These are phyloP conservation scores for Drosophila antonietae DNA, from an alignment of 2,888 invertebrate genomes.

Conservation along the genomic window DNA sequence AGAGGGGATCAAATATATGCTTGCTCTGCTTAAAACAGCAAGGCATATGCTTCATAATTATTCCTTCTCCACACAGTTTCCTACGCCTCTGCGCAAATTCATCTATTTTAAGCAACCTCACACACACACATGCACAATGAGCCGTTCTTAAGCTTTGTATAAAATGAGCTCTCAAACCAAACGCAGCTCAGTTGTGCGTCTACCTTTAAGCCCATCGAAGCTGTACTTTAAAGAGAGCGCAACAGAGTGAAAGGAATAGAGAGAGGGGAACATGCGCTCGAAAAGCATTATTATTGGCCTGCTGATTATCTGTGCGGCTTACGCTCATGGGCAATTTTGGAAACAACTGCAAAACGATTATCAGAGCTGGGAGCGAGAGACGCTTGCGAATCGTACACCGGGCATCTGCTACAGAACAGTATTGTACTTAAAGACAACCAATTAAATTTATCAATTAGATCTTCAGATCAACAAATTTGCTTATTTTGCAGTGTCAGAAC, in stretches of 20 bases:
- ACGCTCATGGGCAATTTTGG: slow-evolving; percentile 73
- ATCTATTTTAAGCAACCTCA: slow-evolving; percentile 26
- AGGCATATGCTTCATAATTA: not conserved
- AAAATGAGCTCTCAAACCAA: slow-evolving; percentile 29
- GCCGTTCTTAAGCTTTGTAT: slow-evolving; percentile 39
- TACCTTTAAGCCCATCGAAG: slow-evolving; percentile 8
- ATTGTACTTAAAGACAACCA: slow-evolving; percentile 71
- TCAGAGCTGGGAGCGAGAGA: slow-evolving; percentile 70
- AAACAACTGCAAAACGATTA: slow-evolving; percentile 42
- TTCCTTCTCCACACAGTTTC: not conserved
- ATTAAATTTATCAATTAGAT: not conserved
- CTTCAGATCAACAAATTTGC: not conserved
- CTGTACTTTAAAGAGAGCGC: slow-evolving; percentile 1
- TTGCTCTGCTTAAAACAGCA: not conserved
- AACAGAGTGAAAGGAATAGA: slow-evolving; percentile 2
- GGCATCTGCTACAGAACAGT: slow-evolving; percentile 83
- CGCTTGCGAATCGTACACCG: slow-evolving; percentile 62
- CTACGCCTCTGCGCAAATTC: slow-evolving; percentile 21
- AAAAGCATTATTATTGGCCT: slow-evolving; percentile 29
- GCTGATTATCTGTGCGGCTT: slow-evolving; percentile 40
- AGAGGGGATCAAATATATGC: not conserved
- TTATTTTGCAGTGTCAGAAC: slow-evolving; percentile 57
- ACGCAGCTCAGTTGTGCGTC: slow-evolving; percentile 41
- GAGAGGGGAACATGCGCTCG: slow-evolving; percentile 41
- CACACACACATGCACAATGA: not conserved